phyloP scores from a whole-genome alignment of 2,797 vertebrate genomes.

The Sebastes cheni region DNA sequence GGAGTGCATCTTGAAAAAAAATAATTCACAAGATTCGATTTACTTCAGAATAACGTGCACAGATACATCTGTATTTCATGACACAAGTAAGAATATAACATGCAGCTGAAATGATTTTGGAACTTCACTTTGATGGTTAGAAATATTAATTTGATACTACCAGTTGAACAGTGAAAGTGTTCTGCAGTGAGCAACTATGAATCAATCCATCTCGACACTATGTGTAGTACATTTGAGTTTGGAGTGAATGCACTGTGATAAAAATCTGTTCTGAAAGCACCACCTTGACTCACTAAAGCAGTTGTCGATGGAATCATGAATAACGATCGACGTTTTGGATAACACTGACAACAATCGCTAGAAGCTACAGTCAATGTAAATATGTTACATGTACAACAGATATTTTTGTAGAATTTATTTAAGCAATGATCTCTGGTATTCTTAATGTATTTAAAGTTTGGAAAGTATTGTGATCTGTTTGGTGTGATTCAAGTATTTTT shows the following conservation, averaged over 20 bases:
- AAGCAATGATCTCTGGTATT: constrained; percentile 89
- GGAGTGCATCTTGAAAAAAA: not conserved
- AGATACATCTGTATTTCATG: not conserved
- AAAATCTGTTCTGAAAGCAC: constrained; percentile 2
- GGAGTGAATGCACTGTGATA: constrained; percentile 4
- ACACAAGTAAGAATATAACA: not conserved
- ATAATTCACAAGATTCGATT: not conserved
- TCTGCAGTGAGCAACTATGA: not conserved
- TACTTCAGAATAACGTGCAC: not conserved
- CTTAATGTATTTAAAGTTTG: constrained; percentile 84
- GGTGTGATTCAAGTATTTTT: constrained; percentile 57
- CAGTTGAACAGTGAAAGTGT: not conserved
- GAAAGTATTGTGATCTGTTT: constrained; percentile 78
- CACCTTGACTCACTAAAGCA: not conserved
- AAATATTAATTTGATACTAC: not conserved
- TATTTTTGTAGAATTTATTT: constrained; percentile 96
- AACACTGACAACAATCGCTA: constrained; percentile 46
- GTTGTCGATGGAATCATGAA: not conserved
- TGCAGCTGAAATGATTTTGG: not conserved
- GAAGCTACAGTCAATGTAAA: constrained; percentile 86
- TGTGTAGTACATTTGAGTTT: not conserved
- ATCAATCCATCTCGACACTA: not conserved
- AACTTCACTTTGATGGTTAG: not conserved
- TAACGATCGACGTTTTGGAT: not conserved
- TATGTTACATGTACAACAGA: constrained; percentile 94